Evolutionary conservation across 1,140 invertebrate species (phyloP).

Genomic region (Frieseomelitta varia): DNA sequence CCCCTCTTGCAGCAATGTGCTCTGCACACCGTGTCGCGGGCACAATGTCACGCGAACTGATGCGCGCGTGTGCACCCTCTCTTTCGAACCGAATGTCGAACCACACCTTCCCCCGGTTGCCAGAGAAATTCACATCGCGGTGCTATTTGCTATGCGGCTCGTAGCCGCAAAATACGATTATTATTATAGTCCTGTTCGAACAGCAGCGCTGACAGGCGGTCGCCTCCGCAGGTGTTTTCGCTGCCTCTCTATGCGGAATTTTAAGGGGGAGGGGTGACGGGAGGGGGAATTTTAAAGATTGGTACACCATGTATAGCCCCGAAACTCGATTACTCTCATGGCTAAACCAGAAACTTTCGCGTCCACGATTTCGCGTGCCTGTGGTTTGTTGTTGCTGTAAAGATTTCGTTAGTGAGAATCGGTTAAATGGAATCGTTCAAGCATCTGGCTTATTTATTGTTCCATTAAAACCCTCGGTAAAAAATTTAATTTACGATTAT

Average conservation of each 20-base stretch:
- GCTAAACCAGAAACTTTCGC: too few species aligned
- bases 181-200: conserved; percentile 71
- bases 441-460: too few species aligned
- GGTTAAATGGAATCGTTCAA: too few species aligned
- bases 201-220: conserved; percentile 37
- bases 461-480: too few species aligned
- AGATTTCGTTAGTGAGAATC: too few species aligned
- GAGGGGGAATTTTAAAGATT: neutral
- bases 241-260: conserved; percentile 5
- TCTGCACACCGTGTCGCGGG: neutral
- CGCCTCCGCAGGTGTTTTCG: neutral
- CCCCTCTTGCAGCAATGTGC: neutral
- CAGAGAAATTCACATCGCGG: conserved; percentile 69
- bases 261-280: too few species aligned
- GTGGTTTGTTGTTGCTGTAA: neutral
- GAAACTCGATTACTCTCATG: neutral
- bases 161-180: conserved; percentile 79
- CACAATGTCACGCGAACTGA: neutral
- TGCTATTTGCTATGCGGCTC: conserved; percentile 78
- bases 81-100: conserved; percentile 37
- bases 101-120: conserved; percentile 26
- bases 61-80: neutral
- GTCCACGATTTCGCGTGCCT: neutral
- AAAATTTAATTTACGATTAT: too few species aligned
- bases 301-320: neutral